These are phyloP conservation scores for Poecile atricapillus DNA, from an alignment of 2,113 vertebrate species.

Conservation along the genomic window DNA sequence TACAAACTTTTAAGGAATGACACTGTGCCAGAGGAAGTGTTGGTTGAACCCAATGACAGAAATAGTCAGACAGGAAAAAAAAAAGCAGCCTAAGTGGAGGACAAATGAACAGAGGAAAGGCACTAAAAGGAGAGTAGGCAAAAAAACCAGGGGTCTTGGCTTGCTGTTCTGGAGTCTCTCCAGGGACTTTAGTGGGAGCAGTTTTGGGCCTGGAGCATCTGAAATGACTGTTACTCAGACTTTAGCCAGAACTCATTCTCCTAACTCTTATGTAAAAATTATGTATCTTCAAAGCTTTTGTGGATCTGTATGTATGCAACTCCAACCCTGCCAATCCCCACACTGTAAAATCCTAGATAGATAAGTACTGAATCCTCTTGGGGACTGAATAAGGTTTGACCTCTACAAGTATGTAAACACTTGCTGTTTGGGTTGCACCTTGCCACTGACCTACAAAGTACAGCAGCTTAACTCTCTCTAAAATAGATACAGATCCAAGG, in stretches of 20 bases:
- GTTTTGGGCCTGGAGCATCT: not conserved
- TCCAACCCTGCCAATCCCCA: not conserved
- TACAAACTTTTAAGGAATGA: not conserved
- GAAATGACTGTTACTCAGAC: not conserved
- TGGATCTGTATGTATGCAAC: not conserved
- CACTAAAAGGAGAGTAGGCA: not conserved
- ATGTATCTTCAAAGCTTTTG: not conserved
- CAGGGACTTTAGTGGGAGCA: not conserved
- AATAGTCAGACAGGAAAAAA: not conserved
- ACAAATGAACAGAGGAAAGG: not conserved
- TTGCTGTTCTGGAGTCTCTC: slow-evolving; percentile 6
- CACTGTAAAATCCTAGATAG: not conserved
- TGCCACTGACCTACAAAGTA: not conserved
- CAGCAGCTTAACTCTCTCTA: not conserved
- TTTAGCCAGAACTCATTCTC: not conserved
- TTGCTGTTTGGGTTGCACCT: not conserved
- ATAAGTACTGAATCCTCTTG: not conserved
- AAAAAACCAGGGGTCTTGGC: not conserved
- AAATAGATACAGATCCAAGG: not conserved
- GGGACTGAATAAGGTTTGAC: not conserved
- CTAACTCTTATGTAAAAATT: not conserved
- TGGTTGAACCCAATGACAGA: not conserved
- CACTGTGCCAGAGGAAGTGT: not conserved
- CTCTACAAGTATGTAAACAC: not conserved
- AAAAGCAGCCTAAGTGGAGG: not conserved